Evolutionary conservation across 2,888 invertebrate genomes (phyloP).

Genomic region (Ochropleura plecta): DNA sequence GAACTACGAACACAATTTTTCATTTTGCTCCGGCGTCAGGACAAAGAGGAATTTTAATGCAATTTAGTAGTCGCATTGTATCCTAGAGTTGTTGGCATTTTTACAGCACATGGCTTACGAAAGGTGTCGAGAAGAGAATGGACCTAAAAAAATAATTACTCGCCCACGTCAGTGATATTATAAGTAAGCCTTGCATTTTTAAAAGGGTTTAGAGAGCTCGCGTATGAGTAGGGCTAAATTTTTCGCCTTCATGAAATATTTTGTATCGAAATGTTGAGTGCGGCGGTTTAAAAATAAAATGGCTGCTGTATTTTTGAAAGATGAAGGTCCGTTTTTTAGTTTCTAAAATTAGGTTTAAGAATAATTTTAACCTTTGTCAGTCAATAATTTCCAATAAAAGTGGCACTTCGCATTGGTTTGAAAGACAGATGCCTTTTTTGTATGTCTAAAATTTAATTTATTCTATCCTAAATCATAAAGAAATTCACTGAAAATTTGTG

Average conservation of each 20-base stretch:
- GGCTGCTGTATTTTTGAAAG: background rate
- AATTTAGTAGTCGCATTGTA: constrained; percentile 79
- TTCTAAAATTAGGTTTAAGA: background rate
- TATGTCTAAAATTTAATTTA: background rate
- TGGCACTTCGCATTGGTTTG: background rate
- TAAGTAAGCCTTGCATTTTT: constrained; percentile 56
- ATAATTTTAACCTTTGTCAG: constrained; percentile 1
- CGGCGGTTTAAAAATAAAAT: constrained; percentile 15
- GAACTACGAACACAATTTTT: constrained; percentile 74
- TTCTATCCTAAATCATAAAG: background rate
- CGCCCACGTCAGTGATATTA: constrained; percentile 50
- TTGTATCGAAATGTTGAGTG: constrained; percentile 34
- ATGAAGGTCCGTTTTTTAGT: background rate
- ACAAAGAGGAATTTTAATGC: constrained; percentile 84
- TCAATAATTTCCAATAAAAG: background rate
- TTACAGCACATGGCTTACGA: constrained; percentile 72
- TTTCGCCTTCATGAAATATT: constrained; percentile 41
- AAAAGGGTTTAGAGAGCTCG: constrained; percentile 45
- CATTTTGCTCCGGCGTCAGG: constrained; percentile 70
- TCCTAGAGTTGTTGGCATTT: constrained; percentile 66
- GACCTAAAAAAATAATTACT: constrained; percentile 70
- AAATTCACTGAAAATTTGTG: background rate
- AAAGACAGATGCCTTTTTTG: background rate
- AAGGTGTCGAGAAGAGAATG: constrained; percentile 72
- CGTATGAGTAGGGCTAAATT: background rate